phyloP scores from a whole-genome alignment of 2,113 vertebrate genomes.

The Lagopus leucura region DNA sequence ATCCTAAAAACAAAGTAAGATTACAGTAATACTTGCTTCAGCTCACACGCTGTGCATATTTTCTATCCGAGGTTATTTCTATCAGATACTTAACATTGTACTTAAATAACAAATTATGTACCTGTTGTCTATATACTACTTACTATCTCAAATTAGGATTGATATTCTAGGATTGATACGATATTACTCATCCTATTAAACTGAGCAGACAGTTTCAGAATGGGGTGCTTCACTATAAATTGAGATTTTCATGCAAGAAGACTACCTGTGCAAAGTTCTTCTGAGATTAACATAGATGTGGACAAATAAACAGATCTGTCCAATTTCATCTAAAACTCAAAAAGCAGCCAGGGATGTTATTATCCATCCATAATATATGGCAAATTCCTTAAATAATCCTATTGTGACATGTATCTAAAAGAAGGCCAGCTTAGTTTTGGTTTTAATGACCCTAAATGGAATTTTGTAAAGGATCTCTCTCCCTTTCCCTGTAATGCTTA shows the following conservation, averaged over 20 bases:
- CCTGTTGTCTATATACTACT: not conserved
- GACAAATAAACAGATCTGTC: not conserved
- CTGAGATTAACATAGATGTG: not conserved
- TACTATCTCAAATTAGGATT: not conserved
- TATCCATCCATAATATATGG: not conserved
- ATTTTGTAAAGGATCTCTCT: not conserved
- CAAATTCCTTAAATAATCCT: not conserved
- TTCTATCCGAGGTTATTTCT: not conserved
- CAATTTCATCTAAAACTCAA: not conserved
- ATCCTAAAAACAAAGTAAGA: fast-evolving
- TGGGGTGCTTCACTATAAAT: not conserved
- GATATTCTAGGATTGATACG: not conserved
- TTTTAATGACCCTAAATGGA: not conserved
- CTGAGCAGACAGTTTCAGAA: not conserved
- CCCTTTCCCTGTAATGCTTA: not conserved
- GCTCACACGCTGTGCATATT: not conserved
- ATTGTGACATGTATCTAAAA: not conserved
- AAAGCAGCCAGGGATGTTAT: not conserved
- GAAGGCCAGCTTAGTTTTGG: not conserved
- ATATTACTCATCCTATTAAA: not conserved
- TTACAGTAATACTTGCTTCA: not conserved
- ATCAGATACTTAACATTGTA: not conserved
- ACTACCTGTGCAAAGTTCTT: not conserved
- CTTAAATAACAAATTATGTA: not conserved
- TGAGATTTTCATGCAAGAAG: not conserved